Evolutionary conservation across 2,797 vertebrate species (phyloP), one percentile per base, ranked within the genome.

Genomic region (Alfaro cultratus): DNA sequence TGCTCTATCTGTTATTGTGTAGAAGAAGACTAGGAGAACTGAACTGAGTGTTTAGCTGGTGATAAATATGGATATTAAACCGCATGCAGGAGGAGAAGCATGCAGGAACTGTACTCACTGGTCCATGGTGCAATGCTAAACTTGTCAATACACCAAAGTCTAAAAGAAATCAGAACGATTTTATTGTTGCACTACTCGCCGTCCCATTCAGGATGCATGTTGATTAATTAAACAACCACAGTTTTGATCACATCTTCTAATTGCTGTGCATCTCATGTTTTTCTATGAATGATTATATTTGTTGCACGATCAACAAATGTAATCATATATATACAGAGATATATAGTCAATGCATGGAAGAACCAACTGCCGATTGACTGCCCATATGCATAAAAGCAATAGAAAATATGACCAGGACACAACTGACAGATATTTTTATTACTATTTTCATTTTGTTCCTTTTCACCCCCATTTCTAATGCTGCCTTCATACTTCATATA

Each of bases 81-180:
- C 5, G 15, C 4, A 2, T 76, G 1, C n/a, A 57, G 39, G 5
- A 71, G 2, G 9, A 8, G 16, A 43, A 11, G 4, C 10, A 45
- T 23, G 21, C 0, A 75, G 51, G 26, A 73, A 74, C 49, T 67
- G 57, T 87, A 96, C 96, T 96, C 77, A 96, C 96, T 89, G 93
- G 76, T 96, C 96, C 96, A 96, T 96, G 85, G n/a, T 93, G 83
- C 74, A 76, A 34, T 79, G 67, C 34, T 29, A 75, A 77, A 76
- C 60, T 41, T 76, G 26, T 85, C 82, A 86, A 51, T 43, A 2
- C 31, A 23, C 55, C 49, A 47, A 62, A 36, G 86, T 91, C 92
- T 94, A 2, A 90, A 74, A 81, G 55, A 71, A 76, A 62, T 29
- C 11, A 74, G 5, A 16, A 34, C 29, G 7, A 21, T 73, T 75